Base-by-base conservation (phyloP, 2,888 invertebrate genomes). In the Netelia virgata region DNA sequence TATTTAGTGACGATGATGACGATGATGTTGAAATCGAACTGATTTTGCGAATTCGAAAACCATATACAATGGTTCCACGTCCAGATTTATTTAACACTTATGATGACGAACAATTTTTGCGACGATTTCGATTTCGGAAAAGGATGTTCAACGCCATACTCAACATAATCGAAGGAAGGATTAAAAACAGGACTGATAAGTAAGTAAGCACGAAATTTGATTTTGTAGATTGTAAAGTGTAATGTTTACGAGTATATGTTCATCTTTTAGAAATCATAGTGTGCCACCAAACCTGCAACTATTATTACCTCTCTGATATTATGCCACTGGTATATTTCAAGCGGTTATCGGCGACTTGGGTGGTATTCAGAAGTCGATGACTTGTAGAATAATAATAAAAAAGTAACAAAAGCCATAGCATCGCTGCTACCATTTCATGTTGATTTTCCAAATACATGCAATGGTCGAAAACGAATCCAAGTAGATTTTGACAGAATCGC, bases 401-500 rank as follows among this genome's bases (percentile, higher is more conserved):
- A 23, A 23, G 23, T 23, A 23, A 23, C 23, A 1, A 2, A 23
- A 23, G 23, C 23, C 23, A 23, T 23, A 23, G 23, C 23, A 23
- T 23, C 23, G 1, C 23, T 23, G 23, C 23, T 23, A 23, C 23
- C 23, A 23, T 23, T 23, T 23, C 23, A 23, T 2, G 23, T 23
- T 23, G 23, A 23, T 1, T 23, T 23, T 23, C 23, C 23, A 23
- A 23, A 23, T 23, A 23, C 23, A 1, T 23, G 23, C 23, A 23
- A 23, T 23, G 23, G 23, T 23, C 23, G 23, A 23, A 23, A 23
- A 23, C 23, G 23, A 1, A 2, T 23, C 23, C 23, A 83, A 57
- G 1, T 20, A 66, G 16, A 70, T 10, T 87, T 87, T 70, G 82
- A 76, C 55, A 66, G 57, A 8, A 83, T 80, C 14, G 80, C 79